Evolutionary conservation across 1,140 invertebrate genomes (phyloP).

Genomic region (Diabrotica virgifera): DNA sequence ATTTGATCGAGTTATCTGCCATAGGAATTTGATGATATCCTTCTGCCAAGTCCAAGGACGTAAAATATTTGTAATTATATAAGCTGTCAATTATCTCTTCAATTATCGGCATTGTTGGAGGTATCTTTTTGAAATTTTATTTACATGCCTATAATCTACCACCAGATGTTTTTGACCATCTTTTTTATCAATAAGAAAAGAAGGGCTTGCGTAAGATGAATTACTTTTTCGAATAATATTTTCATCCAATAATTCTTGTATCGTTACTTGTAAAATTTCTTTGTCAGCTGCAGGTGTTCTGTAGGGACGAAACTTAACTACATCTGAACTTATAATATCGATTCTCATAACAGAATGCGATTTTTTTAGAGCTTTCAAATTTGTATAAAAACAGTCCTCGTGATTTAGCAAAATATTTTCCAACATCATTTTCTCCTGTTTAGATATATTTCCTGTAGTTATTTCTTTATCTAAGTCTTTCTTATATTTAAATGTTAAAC

Average conservation of each 20-base stretch:
- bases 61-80: conserved; percentile 17
- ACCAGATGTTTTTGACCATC: conserved; percentile 10
- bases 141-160: conserved; percentile 34
- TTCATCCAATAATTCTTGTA: conserved; percentile 20
- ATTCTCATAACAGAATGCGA: no score
- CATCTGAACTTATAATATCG: no score
- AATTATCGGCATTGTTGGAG: conserved; percentile 17
- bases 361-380: no score
- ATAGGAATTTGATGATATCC: conserved; percentile 11
- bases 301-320: no score
- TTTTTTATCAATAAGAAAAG: conserved; percentile 18
- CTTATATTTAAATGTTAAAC: no score
- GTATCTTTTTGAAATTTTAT: conserved; percentile 33
- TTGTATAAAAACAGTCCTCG: no score
- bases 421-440: no score
- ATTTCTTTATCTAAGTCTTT: no score
- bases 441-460: no score
- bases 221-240: conserved; percentile 17
- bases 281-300: no score
- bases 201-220: no score
- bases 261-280: conserved; percentile 11
- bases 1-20: conserved; percentile 4
- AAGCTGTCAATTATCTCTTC: conserved; percentile 18
- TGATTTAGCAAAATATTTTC: no score
- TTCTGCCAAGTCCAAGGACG: conserved; percentile 1